These are phyloP conservation scores for Neopelma chrysocephalum DNA, from an alignment of 2,797 vertebrate species.

Conservation along the genomic window DNA sequence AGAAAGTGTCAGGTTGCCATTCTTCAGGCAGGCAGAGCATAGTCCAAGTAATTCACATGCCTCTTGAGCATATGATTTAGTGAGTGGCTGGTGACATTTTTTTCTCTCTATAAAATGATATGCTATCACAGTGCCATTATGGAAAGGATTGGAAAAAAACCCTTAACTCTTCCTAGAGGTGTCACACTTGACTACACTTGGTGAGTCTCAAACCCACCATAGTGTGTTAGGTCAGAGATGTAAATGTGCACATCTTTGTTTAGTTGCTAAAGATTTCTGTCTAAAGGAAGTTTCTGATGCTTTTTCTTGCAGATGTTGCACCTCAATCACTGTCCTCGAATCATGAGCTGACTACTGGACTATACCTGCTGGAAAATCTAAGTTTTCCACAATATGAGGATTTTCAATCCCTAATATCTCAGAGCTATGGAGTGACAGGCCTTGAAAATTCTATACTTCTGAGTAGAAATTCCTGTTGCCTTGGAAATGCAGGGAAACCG, in stretches of 20 bases:
- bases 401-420: background rate
- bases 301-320: conserved; percentile 37
- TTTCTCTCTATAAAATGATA: background rate
- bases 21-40: background rate
- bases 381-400: background rate
- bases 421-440: background rate
- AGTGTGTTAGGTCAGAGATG: background rate
- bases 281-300: conserved; percentile 11
- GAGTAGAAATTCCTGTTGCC: conserved; percentile 24
- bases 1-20: background rate
- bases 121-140: background rate
- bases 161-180: background rate
- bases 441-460: background rate
- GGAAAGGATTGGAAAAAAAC: conserved; percentile 32
- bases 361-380: background rate
- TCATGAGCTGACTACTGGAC: background rate
- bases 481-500: conserved; percentile 40
- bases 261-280: background rate
- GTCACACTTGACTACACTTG: background rate
- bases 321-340: background rate
- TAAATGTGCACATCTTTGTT: background rate
- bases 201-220: background rate
- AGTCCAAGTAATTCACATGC: background rate
- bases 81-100: background rate
- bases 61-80: background rate